Conservation (phyloP, 2,113 vertebrate genomes). For the Coregonus clupeaformis region DNA sequence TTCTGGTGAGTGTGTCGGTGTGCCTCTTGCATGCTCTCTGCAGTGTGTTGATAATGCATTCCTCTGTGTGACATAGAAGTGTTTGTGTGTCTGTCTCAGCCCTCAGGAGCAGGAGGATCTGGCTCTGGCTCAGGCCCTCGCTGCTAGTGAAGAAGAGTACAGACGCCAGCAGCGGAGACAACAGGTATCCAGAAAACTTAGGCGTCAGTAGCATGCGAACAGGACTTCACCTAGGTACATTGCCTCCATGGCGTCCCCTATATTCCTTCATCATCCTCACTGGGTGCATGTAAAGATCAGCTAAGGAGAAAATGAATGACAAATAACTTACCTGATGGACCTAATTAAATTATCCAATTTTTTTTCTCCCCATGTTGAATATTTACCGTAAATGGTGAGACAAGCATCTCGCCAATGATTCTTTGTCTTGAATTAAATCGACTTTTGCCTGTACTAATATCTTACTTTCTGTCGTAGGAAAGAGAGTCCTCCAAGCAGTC, state of each 20-base stretch:
- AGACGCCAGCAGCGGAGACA: conserved; percentile 81
- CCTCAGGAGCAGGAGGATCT: conserved; percentile 94
- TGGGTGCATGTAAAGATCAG: conserved; percentile 22
- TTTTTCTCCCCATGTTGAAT: no score
- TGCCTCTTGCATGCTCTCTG: background rate
- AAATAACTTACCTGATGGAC: background rate
- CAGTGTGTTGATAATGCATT: background rate
- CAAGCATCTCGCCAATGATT: background rate
- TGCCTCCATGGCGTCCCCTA: conserved; percentile 33
- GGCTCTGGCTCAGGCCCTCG: conserved; percentile 90
- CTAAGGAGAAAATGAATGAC: background rate
- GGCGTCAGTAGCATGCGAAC: conserved; percentile 70
- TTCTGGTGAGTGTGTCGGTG: background rate
- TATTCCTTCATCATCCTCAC: conserved; percentile 7
- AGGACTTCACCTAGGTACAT: conserved; percentile 66
- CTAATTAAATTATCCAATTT: no score
- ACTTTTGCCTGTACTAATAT: background rate
- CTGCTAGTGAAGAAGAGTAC: conserved; percentile 93
- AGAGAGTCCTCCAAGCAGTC: conserved; percentile 69
- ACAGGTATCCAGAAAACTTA: conserved; percentile 79
- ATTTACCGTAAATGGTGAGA: background rate
- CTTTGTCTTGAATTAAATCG: background rate
- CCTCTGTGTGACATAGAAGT: background rate
- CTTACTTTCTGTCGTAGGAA: conserved; percentile 48
- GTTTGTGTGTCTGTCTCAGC: conserved; percentile 69